Percentiles rank a stretch among this genome's conserved stretches.
Conservation (phyloP, 1,140 invertebrate genomes). For the Pseudomyrmex concolor region DNA sequence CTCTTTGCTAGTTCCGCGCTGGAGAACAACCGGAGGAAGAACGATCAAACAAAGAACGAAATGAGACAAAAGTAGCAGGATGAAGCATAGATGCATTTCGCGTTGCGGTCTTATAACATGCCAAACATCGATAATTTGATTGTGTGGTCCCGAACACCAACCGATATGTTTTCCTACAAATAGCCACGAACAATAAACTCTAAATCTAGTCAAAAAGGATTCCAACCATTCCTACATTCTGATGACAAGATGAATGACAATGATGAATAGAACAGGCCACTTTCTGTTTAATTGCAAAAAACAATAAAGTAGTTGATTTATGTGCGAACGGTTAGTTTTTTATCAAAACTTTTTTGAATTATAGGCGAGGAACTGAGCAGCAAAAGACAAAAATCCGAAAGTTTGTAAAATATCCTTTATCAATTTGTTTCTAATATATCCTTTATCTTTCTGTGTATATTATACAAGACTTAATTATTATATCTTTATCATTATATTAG, state of each 20-base stretch:
- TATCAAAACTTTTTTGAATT: slow-evolving; percentile 76
- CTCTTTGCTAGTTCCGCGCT: slow-evolving; percentile 66
- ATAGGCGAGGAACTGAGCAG: slow-evolving; percentile 50
- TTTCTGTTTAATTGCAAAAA: slow-evolving; percentile 80
- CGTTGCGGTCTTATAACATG: slow-evolving; percentile 82
- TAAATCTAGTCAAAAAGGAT: slow-evolving; percentile 79
- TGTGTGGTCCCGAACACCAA: slow-evolving; percentile 82
- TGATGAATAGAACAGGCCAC: slow-evolving; percentile 9
- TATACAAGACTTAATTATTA: too few relatives aligned
- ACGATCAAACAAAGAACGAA: slow-evolving; percentile 33
- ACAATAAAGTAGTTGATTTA: slow-evolving; percentile 85
- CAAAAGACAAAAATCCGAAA: neutral
- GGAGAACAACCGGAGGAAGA: neutral
- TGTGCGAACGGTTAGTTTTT: slow-evolving; percentile 72
- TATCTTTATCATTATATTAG: too few relatives aligned
- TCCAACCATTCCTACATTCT: slow-evolving; percentile 79
- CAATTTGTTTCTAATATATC: neutral
- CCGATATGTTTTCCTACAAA: slow-evolving; percentile 83
- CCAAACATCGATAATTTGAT: slow-evolving; percentile 85
- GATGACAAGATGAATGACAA: slow-evolving; percentile 43
- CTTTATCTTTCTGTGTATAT: too few relatives aligned
- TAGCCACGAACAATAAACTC: slow-evolving; percentile 72
- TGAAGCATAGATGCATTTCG: slow-evolving; percentile 56
- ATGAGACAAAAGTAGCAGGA: slow-evolving; percentile 20
- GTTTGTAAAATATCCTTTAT: neutral